A percentile compares a stretch with the other conserved stretches of the same genome.
Evolutionary conservation across 2,888 invertebrate species (phyloP).

Genomic region (Microdon myrmicae): DNA sequence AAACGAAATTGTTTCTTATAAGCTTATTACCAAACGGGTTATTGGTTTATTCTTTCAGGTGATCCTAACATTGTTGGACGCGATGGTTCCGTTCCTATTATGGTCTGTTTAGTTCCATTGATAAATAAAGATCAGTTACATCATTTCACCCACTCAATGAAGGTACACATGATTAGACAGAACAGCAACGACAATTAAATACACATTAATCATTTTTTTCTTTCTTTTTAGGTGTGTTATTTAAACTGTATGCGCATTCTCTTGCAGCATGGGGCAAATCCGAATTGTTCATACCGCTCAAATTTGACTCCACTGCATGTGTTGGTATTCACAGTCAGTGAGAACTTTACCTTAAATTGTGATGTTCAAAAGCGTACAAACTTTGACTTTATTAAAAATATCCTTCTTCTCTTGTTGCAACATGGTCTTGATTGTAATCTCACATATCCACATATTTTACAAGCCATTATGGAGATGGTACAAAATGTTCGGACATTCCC

Average conservation of each 20-base stretch:
- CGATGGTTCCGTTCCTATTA: slow-evolving; percentile 78
- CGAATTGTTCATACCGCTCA: slow-evolving; percentile 76
- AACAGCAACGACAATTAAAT: too few species aligned
- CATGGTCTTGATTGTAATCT: slow-evolving; percentile 77
- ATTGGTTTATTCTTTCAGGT: slow-evolving; percentile 59
- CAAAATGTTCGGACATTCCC: slow-evolving; percentile 74
- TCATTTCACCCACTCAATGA: slow-evolving; percentile 79
- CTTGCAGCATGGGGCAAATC: slow-evolving; percentile 77
- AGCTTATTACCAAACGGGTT: background rate
- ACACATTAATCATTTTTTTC: background rate
- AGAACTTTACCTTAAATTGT: slow-evolving; percentile 76
- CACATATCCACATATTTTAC: slow-evolving; percentile 76
- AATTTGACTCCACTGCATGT: slow-evolving; percentile 78
- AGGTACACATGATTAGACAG: slow-evolving; percentile 66
- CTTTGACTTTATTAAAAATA: slow-evolving; percentile 77
- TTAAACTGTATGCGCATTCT: slow-evolving; percentile 76
- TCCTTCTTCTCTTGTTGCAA: slow-evolving; percentile 73
- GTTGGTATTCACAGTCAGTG: slow-evolving; percentile 76
- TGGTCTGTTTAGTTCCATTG: slow-evolving; percentile 78
- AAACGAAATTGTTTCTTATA: background rate
- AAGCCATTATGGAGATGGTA: slow-evolving; percentile 77
- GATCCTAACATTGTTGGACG: slow-evolving; percentile 77
- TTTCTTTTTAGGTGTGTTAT: slow-evolving; percentile 72
- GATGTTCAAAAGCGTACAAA: slow-evolving; percentile 75
- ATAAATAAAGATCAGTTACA: slow-evolving; percentile 80